Conservation (phyloP, 2,888 invertebrate genomes). For the Beris morrisii region DNA sequence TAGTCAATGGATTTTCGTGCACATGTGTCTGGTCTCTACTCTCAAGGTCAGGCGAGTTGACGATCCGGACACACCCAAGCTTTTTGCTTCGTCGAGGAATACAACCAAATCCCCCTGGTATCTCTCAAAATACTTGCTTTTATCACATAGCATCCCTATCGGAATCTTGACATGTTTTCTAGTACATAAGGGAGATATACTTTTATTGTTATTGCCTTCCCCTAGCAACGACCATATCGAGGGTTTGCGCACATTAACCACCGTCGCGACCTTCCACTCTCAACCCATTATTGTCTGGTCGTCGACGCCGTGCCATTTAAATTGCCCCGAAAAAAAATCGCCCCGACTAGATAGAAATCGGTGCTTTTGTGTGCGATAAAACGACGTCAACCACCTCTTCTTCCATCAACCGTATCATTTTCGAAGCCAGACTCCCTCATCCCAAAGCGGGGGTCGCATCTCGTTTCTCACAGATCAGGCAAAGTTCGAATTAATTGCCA, state of each 20-base stretch:
- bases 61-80: not conserved
- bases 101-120: not conserved
- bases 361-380: too few relatives aligned
- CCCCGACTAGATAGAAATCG: too few relatives aligned
- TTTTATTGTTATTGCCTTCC: not conserved
- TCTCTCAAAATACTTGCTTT: not conserved
- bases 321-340: too few relatives aligned
- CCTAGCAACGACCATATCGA: not conserved
- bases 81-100: too few relatives aligned
- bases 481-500: too few relatives aligned
- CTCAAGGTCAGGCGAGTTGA: conserved; percentile 37
- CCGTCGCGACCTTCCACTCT: conserved; percentile 27
- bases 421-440: too few relatives aligned
- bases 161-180: not conserved
- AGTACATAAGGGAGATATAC: too few relatives aligned
- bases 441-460: too few relatives aligned
- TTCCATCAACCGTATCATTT: too few relatives aligned
- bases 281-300: conserved; percentile 29
- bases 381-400: too few relatives aligned
- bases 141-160: not conserved
- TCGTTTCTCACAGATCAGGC: too few relatives aligned
- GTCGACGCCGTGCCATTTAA: too few relatives aligned
- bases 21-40: conserved; percentile 35
- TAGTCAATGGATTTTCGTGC: conserved; percentile 35
- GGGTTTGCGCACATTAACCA: conserved; percentile 14